These are phyloP conservation scores for Camponotus vicinus DNA, from an alignment of 1,140 invertebrate genomes.

Conservation along the genomic window DNA sequence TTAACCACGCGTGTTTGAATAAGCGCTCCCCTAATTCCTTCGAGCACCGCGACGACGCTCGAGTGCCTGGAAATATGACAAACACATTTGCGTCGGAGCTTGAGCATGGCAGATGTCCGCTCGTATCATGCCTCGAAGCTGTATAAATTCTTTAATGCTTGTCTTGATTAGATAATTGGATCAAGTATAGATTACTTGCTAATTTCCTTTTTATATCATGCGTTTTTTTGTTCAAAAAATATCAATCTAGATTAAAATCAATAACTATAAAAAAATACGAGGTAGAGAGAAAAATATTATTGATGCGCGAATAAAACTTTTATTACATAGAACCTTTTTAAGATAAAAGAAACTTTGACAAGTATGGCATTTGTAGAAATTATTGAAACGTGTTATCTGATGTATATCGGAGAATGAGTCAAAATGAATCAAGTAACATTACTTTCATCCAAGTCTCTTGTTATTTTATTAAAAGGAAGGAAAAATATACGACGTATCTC, in stretches of 20 bases:
- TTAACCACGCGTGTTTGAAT: slow-evolving; percentile 72
- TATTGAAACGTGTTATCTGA: background rate
- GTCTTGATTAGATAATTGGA: slow-evolving; percentile 4
- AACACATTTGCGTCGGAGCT: slow-evolving; percentile 69
- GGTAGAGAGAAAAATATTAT: background rate
- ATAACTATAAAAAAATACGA: background rate
- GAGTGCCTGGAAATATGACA: slow-evolving; percentile 70
- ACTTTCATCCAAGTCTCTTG: slow-evolving; percentile 7
- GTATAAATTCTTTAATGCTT: background rate
- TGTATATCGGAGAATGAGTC: background rate
- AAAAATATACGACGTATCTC: background rate
- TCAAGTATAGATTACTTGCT: background rate
- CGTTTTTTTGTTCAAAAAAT: background rate
- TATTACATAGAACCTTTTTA: background rate
- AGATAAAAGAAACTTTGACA: background rate
- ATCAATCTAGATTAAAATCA: background rate
- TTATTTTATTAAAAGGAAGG: slow-evolving; percentile 20
- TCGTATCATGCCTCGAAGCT: slow-evolving; percentile 38
- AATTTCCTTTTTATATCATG: background rate
- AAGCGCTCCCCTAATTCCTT: slow-evolving; percentile 72
- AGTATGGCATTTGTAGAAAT: background rate
- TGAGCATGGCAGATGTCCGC: slow-evolving; percentile 64
- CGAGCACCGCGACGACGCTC: slow-evolving; percentile 64
- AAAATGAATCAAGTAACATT: background rate
- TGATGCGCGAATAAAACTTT: background rate